Conservation (phyloP, 2,113 vertebrate genomes). For the Gobius niger region DNA sequence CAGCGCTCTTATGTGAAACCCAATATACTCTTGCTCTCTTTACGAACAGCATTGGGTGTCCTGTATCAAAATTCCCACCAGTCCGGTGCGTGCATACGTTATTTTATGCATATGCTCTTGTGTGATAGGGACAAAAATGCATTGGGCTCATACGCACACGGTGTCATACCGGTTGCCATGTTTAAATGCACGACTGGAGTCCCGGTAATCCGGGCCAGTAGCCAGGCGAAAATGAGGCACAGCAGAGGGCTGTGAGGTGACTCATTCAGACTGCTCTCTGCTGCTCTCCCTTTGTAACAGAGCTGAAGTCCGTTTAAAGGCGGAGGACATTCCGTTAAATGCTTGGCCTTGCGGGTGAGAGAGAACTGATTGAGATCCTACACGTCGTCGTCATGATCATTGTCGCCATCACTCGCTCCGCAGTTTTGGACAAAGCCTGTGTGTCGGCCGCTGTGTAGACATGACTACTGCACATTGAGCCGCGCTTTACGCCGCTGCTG, state of each 20-base stretch:
- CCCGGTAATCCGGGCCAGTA: not conserved
- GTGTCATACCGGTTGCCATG: not conserved
- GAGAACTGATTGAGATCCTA: not conserved
- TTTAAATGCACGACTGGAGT: not conserved
- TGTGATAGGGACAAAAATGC: not conserved
- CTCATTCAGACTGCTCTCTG: not conserved
- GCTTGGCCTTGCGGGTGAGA: not conserved
- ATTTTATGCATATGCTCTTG: not conserved
- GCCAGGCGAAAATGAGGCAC: not conserved
- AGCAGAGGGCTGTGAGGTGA: conserved; percentile 1
- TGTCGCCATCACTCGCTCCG: not conserved
- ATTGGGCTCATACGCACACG: not conserved
- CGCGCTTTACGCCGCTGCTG: not conserved
- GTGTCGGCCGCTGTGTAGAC: conserved; percentile 2
- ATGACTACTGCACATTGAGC: conserved; percentile 1
- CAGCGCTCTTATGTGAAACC: conserved; percentile 29
- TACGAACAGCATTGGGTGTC: conserved; percentile 26
- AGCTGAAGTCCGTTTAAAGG: not conserved
- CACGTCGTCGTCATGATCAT: conserved; percentile 10
- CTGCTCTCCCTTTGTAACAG: not conserved
- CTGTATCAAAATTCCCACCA: conserved; percentile 33
- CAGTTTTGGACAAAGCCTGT: not conserved
- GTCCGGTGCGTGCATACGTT: not conserved
- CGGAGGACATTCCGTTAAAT: conserved; percentile 40
- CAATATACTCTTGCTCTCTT: not conserved